phyloP scores from a whole-genome alignment of 2,797 vertebrate species.

The Lacerta viridis region DNA sequence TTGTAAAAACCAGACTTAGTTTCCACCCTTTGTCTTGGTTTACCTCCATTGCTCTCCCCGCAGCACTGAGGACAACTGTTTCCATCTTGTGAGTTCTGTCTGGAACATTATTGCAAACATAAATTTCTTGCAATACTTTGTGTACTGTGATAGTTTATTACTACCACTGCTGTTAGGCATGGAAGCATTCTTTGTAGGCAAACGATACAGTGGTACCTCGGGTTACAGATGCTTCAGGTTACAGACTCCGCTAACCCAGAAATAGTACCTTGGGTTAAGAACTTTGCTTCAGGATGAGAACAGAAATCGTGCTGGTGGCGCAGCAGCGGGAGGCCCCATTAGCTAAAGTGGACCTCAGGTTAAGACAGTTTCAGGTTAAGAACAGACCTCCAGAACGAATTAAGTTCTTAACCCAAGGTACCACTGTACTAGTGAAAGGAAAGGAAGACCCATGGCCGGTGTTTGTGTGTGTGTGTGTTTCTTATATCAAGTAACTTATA shows the following conservation, averaged over 20 bases:
- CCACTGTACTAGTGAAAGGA: fast-evolving
- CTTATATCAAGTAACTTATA: background rate
- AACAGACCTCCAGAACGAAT: no score
- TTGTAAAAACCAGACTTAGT: background rate
- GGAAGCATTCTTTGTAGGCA: background rate
- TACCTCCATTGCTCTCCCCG: fast-evolving
- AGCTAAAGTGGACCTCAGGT: no score
- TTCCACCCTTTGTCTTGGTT: no score
- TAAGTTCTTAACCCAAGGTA: no score
- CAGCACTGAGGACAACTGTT: background rate
- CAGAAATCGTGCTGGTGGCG: no score
- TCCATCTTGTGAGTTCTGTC: background rate
- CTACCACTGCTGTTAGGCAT: background rate
- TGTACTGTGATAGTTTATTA: fast-evolving
- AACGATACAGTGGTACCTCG: background rate
- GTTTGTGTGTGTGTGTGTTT: background rate
- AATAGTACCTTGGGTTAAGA: no score
- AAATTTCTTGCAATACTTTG: fast-evolving
- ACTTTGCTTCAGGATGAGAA: no score
- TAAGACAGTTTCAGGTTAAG: no score
- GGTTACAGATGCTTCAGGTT: no score
- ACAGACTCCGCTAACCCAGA: no score
- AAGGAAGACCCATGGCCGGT: background rate
- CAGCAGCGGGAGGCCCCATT: no score
- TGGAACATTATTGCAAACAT: background rate